A percentile compares a stretch with the other conserved stretches of the same genome.
phyloP scores from a whole-genome alignment of 2,888 invertebrate genomes.

The Polyommatus iphigenia region DNA sequence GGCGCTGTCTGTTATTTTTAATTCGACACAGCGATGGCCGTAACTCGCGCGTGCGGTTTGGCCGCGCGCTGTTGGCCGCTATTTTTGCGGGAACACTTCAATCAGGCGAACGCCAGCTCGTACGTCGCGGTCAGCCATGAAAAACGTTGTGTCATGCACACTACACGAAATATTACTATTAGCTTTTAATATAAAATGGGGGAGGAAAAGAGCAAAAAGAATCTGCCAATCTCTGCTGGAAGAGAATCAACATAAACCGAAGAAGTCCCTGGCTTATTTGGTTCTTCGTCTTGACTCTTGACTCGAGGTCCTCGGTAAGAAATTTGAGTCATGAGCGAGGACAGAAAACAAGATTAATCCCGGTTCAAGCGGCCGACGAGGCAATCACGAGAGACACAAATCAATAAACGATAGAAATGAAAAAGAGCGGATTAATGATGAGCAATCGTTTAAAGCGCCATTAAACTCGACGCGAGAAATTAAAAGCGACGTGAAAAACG shows the following conservation, averaged over 20 bases:
- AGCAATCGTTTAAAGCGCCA: slow-evolving; percentile 36
- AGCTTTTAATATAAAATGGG: neutral
- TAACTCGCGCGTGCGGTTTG: slow-evolving; percentile 68
- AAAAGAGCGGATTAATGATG: slow-evolving; percentile 3
- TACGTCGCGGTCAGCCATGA: slow-evolving; percentile 25
- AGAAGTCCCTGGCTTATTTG: too few relatives aligned
- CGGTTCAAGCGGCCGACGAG: neutral
- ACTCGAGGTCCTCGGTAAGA: too few relatives aligned
- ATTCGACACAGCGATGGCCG: neutral
- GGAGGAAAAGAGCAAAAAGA: neutral
- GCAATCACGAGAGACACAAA: neutral
- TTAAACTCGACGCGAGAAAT: slow-evolving; percentile 45
- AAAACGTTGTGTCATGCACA: neutral
- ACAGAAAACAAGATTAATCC: neutral
- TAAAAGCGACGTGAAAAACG: slow-evolving; percentile 38
- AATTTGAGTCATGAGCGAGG: too few relatives aligned
- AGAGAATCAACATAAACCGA: neutral
- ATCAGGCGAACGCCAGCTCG: slow-evolving; percentile 47
- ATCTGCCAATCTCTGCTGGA: neutral
- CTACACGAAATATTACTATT: neutral
- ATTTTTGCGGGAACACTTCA: slow-evolving; percentile 69
- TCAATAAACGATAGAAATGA: neutral
- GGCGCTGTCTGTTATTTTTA: neutral
- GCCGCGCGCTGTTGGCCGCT: slow-evolving; percentile 63
- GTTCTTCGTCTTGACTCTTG: too few relatives aligned